phyloP scores from a whole-genome alignment of 2,113 vertebrate genomes.

The Mesitornis unicolor region DNA sequence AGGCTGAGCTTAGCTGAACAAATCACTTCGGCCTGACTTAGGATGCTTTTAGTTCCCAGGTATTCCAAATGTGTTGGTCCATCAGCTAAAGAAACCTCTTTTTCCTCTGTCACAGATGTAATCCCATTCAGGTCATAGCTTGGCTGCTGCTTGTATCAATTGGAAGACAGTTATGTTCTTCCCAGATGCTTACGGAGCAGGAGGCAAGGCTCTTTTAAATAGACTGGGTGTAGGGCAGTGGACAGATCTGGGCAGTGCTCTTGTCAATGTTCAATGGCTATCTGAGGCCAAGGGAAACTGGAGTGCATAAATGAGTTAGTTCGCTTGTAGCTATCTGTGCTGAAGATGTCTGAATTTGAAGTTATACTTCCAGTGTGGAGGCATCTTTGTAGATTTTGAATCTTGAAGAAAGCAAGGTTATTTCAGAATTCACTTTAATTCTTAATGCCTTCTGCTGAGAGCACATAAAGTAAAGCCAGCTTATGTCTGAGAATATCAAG shows the following conservation, averaged over 20 bases:
- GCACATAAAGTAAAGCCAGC: neutral
- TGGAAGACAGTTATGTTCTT: neutral
- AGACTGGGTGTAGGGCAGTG: neutral
- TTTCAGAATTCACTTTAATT: neutral
- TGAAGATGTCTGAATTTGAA: neutral
- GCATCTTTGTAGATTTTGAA: neutral
- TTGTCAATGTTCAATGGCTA: accelerated
- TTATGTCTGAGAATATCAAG: neutral
- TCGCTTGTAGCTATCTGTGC: neutral
- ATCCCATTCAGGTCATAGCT: neutral
- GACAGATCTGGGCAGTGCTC: neutral
- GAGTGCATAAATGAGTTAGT: neutral
- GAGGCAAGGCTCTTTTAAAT: neutral
- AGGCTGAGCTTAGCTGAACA: neutral
- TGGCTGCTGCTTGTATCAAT: neutral
- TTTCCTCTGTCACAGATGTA: neutral
- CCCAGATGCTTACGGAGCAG: neutral
- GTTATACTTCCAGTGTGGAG: neutral
- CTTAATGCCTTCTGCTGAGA: neutral
- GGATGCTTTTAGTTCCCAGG: neutral
- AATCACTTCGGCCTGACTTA: neutral
- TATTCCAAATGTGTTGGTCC: neutral
- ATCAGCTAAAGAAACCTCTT: neutral
- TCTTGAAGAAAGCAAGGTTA: neutral
- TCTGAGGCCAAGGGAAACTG: neutral